phyloP scores from a whole-genome alignment of 2,113 vertebrate species.

The Hyaena hyaena region DNA sequence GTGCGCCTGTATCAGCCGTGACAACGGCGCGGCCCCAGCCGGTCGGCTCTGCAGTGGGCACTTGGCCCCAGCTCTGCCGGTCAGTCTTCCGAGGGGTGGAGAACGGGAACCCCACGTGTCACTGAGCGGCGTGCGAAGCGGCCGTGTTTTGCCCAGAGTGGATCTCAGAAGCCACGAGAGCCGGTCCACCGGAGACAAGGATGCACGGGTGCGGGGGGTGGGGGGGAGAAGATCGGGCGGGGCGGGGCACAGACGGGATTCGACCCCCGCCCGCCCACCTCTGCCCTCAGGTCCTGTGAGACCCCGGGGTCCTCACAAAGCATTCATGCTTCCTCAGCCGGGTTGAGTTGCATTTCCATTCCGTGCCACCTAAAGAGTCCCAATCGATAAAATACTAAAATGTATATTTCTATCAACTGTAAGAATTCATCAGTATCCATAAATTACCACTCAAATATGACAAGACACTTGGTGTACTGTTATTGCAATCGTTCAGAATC shows the following conservation, averaged over 20 bases:
- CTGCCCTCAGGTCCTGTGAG: neutral
- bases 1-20: fast-evolving
- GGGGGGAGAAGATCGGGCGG: neutral
- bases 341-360: neutral
- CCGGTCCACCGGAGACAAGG: fast-evolving
- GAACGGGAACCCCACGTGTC: fast-evolving
- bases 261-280: too few species aligned
- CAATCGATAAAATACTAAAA: neutral
- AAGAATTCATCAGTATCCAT: neutral
- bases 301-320: neutral
- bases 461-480: conserved; percentile 34
- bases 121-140: fast-evolving
- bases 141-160: fast-evolving
- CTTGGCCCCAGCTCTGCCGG: neutral
- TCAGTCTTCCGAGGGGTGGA: neutral
- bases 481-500: neutral
- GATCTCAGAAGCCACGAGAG: neutral
- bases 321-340: neutral
- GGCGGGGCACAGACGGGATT: fast-evolving
- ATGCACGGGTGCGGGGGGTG: fast-evolving
- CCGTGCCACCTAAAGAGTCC: neutral
- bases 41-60: fast-evolving
- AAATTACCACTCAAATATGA: neutral
- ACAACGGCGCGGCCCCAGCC: neutral
- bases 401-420: neutral